Evolutionary conservation across 2,888 invertebrate species (phyloP).

Genomic region (Orthosia incerta): DNA sequence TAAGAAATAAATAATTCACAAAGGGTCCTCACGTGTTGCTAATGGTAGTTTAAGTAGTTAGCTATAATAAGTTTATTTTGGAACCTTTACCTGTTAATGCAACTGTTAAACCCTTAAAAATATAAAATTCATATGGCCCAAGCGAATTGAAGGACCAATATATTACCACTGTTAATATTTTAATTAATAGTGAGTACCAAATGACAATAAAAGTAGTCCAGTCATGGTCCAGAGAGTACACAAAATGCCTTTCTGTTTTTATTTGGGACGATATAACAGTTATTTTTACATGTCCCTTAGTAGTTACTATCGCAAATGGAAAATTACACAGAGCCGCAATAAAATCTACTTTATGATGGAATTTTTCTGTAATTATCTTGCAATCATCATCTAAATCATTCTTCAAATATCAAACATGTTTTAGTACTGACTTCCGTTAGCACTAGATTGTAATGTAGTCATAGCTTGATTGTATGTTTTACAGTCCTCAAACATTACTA

Average conservation of each 20-base stretch:
- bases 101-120: constrained; percentile 1
- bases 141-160: constrained; percentile 1
- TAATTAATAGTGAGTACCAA: constrained; percentile 15
- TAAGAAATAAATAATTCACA: constrained; percentile 26
- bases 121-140: constrained; percentile 2
- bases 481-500: constrained; percentile 12
- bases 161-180: constrained; percentile 15
- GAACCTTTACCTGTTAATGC: neutral
- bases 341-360: constrained; percentile 6
- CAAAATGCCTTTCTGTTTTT: constrained; percentile 38
- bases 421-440: constrained; percentile 36
- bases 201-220: constrained; percentile 40
- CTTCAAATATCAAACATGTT: constrained; percentile 45
- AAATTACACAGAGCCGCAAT: constrained; percentile 34
- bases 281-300: constrained; percentile 10
- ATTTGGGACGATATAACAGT: constrained; percentile 30
- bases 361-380: constrained; percentile 36
- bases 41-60: constrained; percentile 7
- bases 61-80: neutral
- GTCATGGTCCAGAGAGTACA: constrained; percentile 41
- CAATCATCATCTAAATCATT: constrained; percentile 44
- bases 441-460: constrained; percentile 32
- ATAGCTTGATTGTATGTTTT: constrained; percentile 19
- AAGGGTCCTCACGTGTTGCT: constrained; percentile 9
- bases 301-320: constrained; percentile 9